Evolutionary conservation across 2,113 vertebrate species (phyloP), one percentile per base, ranked within the genome.

Genomic region (Myrmecobius fasciatus): DNA sequence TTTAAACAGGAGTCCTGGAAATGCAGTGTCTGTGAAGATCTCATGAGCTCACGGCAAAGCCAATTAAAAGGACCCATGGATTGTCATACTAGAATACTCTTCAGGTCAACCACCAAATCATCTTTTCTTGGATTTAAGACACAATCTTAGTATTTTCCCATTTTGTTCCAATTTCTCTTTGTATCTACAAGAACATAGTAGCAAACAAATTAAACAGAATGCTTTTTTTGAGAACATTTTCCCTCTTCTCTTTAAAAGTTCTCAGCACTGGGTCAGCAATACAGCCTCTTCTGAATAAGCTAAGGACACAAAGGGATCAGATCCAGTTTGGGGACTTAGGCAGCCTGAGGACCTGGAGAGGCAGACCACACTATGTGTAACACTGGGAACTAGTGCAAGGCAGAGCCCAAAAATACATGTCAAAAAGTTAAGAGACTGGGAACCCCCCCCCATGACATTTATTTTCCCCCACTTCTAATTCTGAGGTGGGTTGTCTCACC

Each of bases 111-210:
- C 36, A 67, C 11, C 17, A 0, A 67, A 67, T 43, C 7, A 24
- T 75, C 54, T 95, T 67, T 91, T 83, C 47, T 89, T 89, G 56
- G 36, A 89, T 96, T 88, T 83, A 20, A 67, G 48, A 53, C 49
- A 88, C 5, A 47, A 47, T 54, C 83, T 36, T 92, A 94, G 7
- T 24, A 2, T 88, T 49, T 36, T 93, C 89, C 92, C n/a, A 67
- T n/a, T 43, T 43, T 83, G 17, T 83, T 26, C n/a, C n/a, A 24
- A 83, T 91, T 90, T 92, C 92, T 51, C 90, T 25, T 14, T 31
- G 3, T 48, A 93, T 93, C 49, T 52, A 94, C 83, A 94, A 60
- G 67, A 94, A 94, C 8, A 92, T 2, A 47, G 95, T 94, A 67
- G 95, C 31, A 67, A 94, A 92, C 47, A 75, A 93, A 36, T 52